Base-by-base conservation (phyloP, 2,888 invertebrate genomes). In the Malacosoma neustria region DNA sequence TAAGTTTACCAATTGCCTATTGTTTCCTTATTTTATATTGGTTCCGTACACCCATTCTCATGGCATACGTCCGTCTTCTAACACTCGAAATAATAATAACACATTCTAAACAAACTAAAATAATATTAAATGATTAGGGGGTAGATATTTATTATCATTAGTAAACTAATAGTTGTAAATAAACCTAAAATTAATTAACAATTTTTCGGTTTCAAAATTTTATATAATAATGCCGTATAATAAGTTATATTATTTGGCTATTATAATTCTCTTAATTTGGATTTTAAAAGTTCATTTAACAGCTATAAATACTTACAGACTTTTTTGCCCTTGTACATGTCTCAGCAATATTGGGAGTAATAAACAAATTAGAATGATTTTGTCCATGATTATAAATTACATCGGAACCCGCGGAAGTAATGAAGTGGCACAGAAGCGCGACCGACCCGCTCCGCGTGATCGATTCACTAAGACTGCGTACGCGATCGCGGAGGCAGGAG, bases 381-480 rank as follows among this genome's bases (percentile, higher is more conserved):
- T 51, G 54, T 61, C 62, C 80, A 82, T 82, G 49, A 52, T 74
- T 58, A 53, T 57, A 53, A 57, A 55, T 52, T 54, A 64, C 74
- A 76, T 70, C 59, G 57, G 64, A 56, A 22, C 9, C 54, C 57
- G 56, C 54, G 56, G 45, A 37, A 52, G 40, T 48, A 43, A 9
- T 22, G 7, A 22, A 53, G 43, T 51, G 46, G 57, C 62, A 62
- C 55, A 42, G 49, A 47, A 53, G 45, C 55, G 61, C 62, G 55
- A 64, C 45, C 61, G 69, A 81, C 72, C 72, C 66, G 72, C 57
- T 61, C 61, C 66, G 72, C 72, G 67, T 61, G 69, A 67, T 67
- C 52, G 68, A 54, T 67, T 60, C 63, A 61, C 66, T 48, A 64
- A 61, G 61, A 81, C 81, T 84, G 74, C 66, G 65, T 55, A 57